phyloP scores from a whole-genome alignment of 1,140 invertebrate genomes.

The Yoshiicerus persimilis region DNA sequence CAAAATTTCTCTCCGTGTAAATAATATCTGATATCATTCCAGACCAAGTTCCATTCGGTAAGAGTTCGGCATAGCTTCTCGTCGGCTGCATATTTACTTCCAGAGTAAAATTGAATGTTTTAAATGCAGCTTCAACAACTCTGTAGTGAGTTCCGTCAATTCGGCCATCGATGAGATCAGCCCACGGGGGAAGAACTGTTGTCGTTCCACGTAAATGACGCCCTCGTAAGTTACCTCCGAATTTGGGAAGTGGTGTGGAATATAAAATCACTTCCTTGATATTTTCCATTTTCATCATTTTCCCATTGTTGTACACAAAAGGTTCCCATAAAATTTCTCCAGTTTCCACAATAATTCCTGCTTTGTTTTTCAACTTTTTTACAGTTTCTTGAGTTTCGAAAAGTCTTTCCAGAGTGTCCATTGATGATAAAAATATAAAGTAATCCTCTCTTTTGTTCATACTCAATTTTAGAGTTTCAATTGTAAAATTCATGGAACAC shows the following conservation, averaged over 20 bases:
- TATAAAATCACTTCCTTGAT: not conserved
- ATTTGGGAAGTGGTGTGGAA: too few relatives aligned
- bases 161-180: not conserved
- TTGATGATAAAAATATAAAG: not conserved
- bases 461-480: not conserved
- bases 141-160: not conserved
- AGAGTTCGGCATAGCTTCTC: not conserved
- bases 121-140: not conserved
- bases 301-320: not conserved
- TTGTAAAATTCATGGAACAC: not conserved
- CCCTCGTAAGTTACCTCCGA: not conserved
- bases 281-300: not conserved
- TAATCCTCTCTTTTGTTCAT: not conserved
- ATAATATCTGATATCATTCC: constrained; percentile 15
- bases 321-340: not conserved
- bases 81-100: not conserved
- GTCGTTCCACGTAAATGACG: not conserved
- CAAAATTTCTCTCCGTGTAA: not conserved
- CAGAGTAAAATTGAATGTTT: not conserved
- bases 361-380: not conserved
- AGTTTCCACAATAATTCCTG: not conserved
- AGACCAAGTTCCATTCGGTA: constrained; percentile 28
- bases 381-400: not conserved
- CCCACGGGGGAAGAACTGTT: not conserved
- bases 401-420: not conserved